Conservation (phyloP, 2,888 invertebrate genomes). For the Endotricha flammealis region DNA sequence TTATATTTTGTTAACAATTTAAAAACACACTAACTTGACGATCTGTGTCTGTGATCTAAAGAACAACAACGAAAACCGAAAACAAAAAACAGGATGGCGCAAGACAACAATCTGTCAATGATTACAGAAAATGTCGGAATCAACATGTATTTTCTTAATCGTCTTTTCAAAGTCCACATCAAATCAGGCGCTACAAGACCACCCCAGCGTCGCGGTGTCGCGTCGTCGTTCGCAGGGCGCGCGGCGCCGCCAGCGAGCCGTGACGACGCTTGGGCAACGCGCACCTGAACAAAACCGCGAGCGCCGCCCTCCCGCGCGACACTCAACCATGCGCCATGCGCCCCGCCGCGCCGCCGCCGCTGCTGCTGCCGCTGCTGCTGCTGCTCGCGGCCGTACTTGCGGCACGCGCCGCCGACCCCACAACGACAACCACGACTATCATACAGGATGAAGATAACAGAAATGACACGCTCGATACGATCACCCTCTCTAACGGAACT, state of each 20-base stretch:
- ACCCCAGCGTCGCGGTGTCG: conserved; percentile 10
- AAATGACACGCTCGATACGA: conserved; percentile 16
- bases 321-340: conserved; percentile 61
- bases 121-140: no score
- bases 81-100: background rate
- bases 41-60: no score
- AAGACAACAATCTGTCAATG: background rate
- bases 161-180: no score
- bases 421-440: conserved; percentile 18
- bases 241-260: conserved; percentile 30
- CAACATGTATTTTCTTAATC: no score
- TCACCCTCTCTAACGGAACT: conserved; percentile 24
- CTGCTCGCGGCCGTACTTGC: conserved; percentile 29
- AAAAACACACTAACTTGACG: no score
- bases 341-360: conserved; percentile 41
- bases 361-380: conserved; percentile 37
- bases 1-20: no score
- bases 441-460: background rate
- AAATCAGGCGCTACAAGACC: no score
- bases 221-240: conserved; percentile 10
- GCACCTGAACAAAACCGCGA: conserved; percentile 58
- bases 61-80: background rate
- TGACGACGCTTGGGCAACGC: conserved; percentile 52
- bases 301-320: conserved; percentile 52
- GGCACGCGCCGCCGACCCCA: conserved; percentile 28